phyloP scores from a whole-genome alignment of 2,888 invertebrate genomes.

The Gasteruption jaculator region DNA sequence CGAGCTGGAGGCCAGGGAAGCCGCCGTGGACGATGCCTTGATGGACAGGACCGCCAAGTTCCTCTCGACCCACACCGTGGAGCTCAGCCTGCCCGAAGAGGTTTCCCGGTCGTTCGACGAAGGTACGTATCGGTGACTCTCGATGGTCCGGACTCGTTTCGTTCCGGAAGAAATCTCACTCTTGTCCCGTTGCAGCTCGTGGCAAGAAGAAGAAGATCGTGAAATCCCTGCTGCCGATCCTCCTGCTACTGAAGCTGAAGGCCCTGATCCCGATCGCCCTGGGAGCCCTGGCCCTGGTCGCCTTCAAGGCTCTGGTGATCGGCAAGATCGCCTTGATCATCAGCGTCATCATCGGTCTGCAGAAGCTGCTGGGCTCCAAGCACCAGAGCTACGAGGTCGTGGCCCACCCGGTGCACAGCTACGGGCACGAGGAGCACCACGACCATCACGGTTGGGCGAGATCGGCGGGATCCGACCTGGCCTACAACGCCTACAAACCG shows the following conservation, averaged over 20 bases:
- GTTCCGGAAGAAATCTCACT: not conserved
- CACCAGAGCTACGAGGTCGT: slow-evolving; percentile 68
- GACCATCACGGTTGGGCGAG: slow-evolving; percentile 66
- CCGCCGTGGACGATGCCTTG: slow-evolving; percentile 68
- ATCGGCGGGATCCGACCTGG: slow-evolving; percentile 65
- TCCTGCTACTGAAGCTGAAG: slow-evolving; percentile 75
- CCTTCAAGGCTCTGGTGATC: slow-evolving; percentile 78
- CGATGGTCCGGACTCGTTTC: not conserved
- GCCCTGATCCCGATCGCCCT: slow-evolving; percentile 74
- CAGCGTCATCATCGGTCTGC: slow-evolving; percentile 71
- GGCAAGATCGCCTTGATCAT: slow-evolving; percentile 80
- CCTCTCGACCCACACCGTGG: slow-evolving; percentile 73
- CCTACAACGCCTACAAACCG: slow-evolving; percentile 65
- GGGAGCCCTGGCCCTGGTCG: slow-evolving; percentile 72
- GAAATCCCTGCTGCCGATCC: slow-evolving; percentile 71
- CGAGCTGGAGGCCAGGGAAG: slow-evolving; percentile 70
- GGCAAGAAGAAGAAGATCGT: slow-evolving; percentile 78
- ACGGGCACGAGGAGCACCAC: slow-evolving; percentile 53
- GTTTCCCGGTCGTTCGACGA: slow-evolving; percentile 77
- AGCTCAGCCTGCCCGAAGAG: slow-evolving; percentile 76
- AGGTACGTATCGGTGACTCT: slow-evolving; percentile 58
- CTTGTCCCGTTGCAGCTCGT: slow-evolving; percentile 44
- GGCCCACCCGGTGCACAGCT: slow-evolving; percentile 45
- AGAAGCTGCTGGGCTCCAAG: slow-evolving; percentile 72
- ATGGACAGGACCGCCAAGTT: slow-evolving; percentile 72